Base-by-base conservation (phyloP, 2,797 vertebrate species). In the Brachyrhaphis roseni region DNA sequence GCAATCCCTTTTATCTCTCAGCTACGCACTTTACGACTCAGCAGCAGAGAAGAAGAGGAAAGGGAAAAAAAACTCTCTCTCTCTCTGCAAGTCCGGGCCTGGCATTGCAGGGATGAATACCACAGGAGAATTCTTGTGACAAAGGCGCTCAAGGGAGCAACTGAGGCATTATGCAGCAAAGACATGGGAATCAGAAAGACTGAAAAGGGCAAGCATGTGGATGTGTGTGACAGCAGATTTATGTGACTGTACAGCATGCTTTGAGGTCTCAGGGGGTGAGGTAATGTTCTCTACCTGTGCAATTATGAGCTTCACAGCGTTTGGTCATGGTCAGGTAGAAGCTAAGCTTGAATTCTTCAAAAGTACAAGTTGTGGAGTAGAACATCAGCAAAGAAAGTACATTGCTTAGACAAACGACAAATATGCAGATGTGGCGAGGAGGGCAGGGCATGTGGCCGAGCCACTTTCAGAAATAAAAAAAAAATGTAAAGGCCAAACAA, bases 1-100 rank as follows among this genome's bases (percentile, higher is more conserved):
- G 89, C 92, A 87, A 94, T 92, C 89, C 92, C 92, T 95, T 95
- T 95, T 91, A 95, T 96, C 94, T 94, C 87, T 89, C 90, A 82
- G 93, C 90, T 89, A 90, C 87, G 85, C 78, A 78, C 90, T 93
- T 94, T 93, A 94, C 89, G 85, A 92, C 91, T 88, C 84, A 78
- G 89, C 84, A 79, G 89, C 80, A 86, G 82, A 89, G 86, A 81
- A 90, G 88, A 85, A 83, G 89, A 91, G 85, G 85, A 55, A 49
- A 20, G 15, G 16, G 23, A 51, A 1, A 23, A 71, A 71, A 73
- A 86, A 84, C 36, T 41, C 87, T 91, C 36, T 23, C 49, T 4
- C 8, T 55, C 23, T 41, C 86, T 91, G 87, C 94, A 95, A 93
- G 95, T 94, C 93, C 92, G 82, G 94, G 94, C 95, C 89, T 94